Evolutionary conservation across 2,797 vertebrate species (phyloP).

Genomic region (Eidolon dupreanum): DNA sequence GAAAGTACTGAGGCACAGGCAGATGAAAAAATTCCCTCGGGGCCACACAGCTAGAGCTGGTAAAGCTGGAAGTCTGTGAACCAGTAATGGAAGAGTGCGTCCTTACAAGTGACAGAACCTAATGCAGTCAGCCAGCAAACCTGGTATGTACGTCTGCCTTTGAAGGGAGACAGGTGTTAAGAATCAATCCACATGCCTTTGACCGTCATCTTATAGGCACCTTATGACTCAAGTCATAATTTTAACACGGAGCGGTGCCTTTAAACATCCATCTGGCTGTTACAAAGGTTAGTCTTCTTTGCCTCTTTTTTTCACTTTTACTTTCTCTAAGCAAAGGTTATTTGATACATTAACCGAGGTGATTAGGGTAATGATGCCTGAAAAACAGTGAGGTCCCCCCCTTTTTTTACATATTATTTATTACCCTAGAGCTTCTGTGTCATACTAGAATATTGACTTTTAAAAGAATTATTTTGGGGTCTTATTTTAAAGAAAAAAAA

Average conservation of each 20-base stretch:
- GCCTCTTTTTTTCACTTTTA: slow-evolving; percentile 38
- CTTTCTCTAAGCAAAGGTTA: slow-evolving; percentile 65
- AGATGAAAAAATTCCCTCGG: neutral
- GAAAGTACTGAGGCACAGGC: neutral
- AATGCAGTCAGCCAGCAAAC: neutral
- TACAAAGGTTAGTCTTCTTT: neutral
- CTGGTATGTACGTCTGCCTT: accelerated
- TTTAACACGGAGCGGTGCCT: neutral
- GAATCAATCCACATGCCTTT: neutral
- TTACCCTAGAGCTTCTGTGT: neutral
- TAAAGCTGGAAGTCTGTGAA: neutral
- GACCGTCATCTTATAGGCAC: neutral
- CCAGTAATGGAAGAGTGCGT: accelerated
- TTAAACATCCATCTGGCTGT: neutral
- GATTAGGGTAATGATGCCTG: neutral
- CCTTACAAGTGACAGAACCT: neutral
- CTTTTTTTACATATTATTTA: neutral
- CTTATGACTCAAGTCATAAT: neutral
- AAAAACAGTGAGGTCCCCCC: neutral
- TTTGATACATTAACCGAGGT: neutral
- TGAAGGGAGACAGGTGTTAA: neutral
- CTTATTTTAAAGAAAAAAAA: neutral
- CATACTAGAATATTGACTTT: neutral
- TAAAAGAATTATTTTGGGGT: neutral
- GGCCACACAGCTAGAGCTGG: neutral